A percentile compares a stretch with the other conserved stretches of the same genome.
Evolutionary conservation across 2,888 invertebrate species (phyloP).

Genomic region (Osmoderma eremita): DNA sequence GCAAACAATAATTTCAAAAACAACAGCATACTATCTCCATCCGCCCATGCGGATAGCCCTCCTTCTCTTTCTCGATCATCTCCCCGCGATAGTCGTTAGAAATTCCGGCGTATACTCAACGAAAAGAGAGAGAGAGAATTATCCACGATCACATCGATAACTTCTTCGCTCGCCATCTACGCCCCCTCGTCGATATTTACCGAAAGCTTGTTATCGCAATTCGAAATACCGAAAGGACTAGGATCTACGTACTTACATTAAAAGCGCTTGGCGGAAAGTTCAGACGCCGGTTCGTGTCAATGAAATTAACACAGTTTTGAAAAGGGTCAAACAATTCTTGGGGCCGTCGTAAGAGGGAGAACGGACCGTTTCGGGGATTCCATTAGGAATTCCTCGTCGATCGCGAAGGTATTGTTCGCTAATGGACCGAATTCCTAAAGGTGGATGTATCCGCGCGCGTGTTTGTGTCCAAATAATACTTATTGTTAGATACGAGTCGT

Average conservation of each 20-base stretch:
- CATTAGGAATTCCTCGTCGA: conserved; percentile 20
- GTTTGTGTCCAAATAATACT: conserved; percentile 1
- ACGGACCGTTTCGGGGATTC: conserved; percentile 12
- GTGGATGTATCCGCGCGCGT: not conserved
- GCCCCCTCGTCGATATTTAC: conserved; percentile 7
- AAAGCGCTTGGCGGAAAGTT: conserved; percentile 11
- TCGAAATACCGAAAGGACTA: conserved; percentile 12
- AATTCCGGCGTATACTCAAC: too few relatives aligned
- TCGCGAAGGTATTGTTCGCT: conserved; percentile 15
- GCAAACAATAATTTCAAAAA: conserved; percentile 28
- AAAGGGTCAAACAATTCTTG: conserved; percentile 29
- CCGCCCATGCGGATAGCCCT: not conserved
- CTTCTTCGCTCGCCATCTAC: not conserved
- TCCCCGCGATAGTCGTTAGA: not conserved
- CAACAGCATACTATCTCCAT: conserved; percentile 2
- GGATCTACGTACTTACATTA: conserved; percentile 20
- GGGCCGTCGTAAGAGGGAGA: not conserved
- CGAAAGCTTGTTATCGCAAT: conserved; percentile 18
- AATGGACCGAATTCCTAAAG: conserved; percentile 15
- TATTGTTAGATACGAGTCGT: too few relatives aligned
- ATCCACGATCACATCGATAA: too few relatives aligned
- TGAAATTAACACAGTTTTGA: conserved; percentile 30
- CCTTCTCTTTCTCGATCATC: conserved; percentile 9
- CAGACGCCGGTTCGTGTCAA: conserved; percentile 15
- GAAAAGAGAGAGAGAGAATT: too few relatives aligned